A percentile compares a stretch with the other conserved stretches of the same genome.
Conservation (phyloP, 2,113 vertebrate species). For the Cyprinodon variegatus region DNA sequence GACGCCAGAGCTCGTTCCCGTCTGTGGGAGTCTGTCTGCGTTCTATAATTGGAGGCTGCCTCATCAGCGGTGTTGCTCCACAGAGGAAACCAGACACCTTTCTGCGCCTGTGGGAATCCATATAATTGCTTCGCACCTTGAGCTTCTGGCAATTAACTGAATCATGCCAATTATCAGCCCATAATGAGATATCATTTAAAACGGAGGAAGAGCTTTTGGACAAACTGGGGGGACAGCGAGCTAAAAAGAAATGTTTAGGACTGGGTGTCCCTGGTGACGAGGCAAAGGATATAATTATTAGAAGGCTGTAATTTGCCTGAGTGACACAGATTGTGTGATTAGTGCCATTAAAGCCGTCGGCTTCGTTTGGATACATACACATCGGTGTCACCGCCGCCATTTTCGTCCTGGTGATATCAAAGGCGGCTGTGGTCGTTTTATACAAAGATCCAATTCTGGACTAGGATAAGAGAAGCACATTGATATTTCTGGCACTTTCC, state of each 20-base stretch:
- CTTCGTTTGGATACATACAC: slow-evolving; percentile 34
- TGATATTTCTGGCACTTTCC: slow-evolving; percentile 5
- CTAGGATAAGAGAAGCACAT: not conserved
- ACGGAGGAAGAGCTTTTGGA: slow-evolving; percentile 62
- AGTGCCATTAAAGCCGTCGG: slow-evolving; percentile 57
- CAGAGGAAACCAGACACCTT: slow-evolving; percentile 69
- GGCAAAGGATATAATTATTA: slow-evolving; percentile 62
- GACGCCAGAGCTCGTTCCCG: slow-evolving; percentile 15
- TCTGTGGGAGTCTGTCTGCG: slow-evolving; percentile 56
- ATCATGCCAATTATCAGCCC: slow-evolving; percentile 74
- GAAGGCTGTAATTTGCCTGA: slow-evolving; percentile 55
- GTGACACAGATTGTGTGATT: slow-evolving; percentile 55
- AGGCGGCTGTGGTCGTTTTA: not conserved
- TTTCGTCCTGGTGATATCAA: not conserved
- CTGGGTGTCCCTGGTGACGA: slow-evolving; percentile 36
- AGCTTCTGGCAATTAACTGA: slow-evolving; percentile 75
- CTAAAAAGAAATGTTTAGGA: slow-evolving; percentile 31
- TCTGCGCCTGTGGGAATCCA: slow-evolving; percentile 62
- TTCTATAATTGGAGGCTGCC: slow-evolving; percentile 69
- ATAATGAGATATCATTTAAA: slow-evolving; percentile 71
- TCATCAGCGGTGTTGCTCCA: slow-evolving; percentile 66
- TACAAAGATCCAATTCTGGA: slow-evolving; percentile 16
- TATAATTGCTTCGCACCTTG: slow-evolving; percentile 76
- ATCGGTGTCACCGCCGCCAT: slow-evolving; percentile 6
- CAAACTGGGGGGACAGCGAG: slow-evolving; percentile 49